phyloP scores from a whole-genome alignment of 1,140 invertebrate genomes.

The Eriocheir sinensis region DNA sequence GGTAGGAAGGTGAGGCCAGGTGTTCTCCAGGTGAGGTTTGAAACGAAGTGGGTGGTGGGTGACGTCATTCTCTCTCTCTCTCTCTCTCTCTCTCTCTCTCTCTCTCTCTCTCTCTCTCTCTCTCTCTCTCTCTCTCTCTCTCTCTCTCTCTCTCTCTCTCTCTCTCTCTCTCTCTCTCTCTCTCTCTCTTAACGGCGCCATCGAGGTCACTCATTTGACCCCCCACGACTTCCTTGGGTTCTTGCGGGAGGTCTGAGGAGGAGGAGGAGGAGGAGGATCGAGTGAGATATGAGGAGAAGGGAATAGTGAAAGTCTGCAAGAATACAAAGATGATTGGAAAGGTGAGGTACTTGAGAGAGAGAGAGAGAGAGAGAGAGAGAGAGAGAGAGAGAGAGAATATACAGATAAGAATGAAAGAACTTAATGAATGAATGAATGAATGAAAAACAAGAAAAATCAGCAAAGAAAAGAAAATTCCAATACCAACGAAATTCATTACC shows the following conservation, averaged over 20 bases:
- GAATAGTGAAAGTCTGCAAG: not conserved
- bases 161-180: slow-evolving; percentile 33
- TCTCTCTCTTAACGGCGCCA: not conserved
- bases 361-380: slow-evolving; percentile 22
- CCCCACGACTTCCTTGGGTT: not conserved
- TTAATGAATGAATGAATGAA: too few relatives aligned
- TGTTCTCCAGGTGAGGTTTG: too few relatives aligned
- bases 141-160: slow-evolving; percentile 51
- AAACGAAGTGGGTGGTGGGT: too few relatives aligned
- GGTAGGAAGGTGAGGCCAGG: too few relatives aligned
- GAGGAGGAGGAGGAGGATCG: not conserved
- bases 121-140: slow-evolving; percentile 52
- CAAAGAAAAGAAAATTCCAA: too few relatives aligned
- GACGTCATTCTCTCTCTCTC: too few relatives aligned
- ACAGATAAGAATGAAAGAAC: too few relatives aligned
- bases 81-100: too few relatives aligned
- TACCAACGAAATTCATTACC: too few relatives aligned
- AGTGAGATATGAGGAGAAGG: slow-evolving; percentile 9
- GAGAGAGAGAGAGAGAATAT: slow-evolving; percentile 22
- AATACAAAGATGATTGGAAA: not conserved
- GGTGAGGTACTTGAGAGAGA: not conserved
- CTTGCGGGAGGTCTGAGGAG: not conserved
- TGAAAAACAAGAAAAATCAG: too few relatives aligned
- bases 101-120: slow-evolving; percentile 37
- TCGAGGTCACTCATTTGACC: not conserved